A percentile compares a stretch with the other conserved stretches of the same genome.
Conservation (phyloP, 2,113 vertebrate species). For the Cephalophus harveyi region DNA sequence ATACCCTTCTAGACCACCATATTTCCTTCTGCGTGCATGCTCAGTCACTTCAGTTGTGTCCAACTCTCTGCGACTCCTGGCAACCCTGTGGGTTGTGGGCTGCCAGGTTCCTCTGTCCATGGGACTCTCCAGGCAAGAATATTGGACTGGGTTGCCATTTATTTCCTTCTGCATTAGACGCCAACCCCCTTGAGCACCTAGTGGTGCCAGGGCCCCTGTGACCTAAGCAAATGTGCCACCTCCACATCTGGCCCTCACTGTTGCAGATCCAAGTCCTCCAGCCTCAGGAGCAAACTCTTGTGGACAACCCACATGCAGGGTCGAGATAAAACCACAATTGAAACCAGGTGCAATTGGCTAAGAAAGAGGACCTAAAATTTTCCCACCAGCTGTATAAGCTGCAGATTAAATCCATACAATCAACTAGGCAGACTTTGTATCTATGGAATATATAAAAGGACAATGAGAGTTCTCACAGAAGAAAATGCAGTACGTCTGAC, state of each 20-base stretch:
- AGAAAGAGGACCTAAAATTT: background rate
- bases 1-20: background rate
- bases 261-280: background rate
- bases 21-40: fast-evolving
- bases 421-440: background rate
- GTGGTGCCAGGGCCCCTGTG: background rate
- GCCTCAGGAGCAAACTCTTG: background rate
- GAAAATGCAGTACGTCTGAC: background rate
- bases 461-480: background rate
- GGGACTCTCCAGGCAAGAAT: background rate
- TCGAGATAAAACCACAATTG: background rate
- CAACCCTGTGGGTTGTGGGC: too few relatives aligned
- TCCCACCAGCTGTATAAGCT: background rate
- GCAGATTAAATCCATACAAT: background rate
- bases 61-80: background rate
- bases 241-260: background rate
- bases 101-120: background rate
- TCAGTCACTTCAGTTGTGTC: background rate
- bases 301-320: background rate
- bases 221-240: background rate
- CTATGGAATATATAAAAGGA: background rate
- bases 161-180: background rate
- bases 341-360: background rate
- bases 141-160: background rate
- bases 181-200: background rate